phyloP scores from a whole-genome alignment of 2,797 vertebrate species.

The Neosilurus mollespiculum region DNA sequence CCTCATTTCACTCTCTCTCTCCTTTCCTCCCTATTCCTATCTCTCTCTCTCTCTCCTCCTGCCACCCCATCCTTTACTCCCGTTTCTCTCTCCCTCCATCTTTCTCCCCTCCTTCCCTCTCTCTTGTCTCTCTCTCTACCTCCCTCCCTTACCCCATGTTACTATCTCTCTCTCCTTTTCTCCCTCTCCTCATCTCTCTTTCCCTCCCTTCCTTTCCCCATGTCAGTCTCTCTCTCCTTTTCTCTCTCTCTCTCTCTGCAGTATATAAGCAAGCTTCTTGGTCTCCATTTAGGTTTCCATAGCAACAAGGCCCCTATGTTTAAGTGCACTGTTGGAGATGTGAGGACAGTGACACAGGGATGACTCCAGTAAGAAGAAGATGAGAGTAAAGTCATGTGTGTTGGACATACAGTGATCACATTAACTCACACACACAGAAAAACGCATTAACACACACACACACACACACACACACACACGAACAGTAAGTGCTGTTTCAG shows the following conservation, averaged over 20 bases:
- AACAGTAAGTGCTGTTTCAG: background rate
- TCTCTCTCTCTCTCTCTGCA: conserved; percentile 24
- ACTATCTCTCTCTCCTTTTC: too few relatives aligned
- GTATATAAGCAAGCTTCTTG: conserved; percentile 67
- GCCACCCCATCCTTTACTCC: too few relatives aligned
- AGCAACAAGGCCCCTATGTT: conserved; percentile 72
- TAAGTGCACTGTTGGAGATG: conserved; percentile 64
- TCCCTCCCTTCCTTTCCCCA: too few relatives aligned
- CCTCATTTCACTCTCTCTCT: too few relatives aligned
- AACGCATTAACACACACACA: background rate
- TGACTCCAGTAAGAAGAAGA: background rate
- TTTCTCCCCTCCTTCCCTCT: too few relatives aligned
- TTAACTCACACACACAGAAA: background rate
- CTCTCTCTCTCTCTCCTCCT: too few relatives aligned
- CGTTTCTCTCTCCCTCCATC: too few relatives aligned
- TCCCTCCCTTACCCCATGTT: too few relatives aligned
- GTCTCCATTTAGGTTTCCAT: conserved; percentile 72
- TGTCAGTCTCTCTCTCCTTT: too few relatives aligned
- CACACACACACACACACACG: background rate
- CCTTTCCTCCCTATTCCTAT: too few relatives aligned
- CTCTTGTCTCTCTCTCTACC: too few relatives aligned
- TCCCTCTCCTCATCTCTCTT: too few relatives aligned
- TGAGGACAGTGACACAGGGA: conserved; percentile 43
- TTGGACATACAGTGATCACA: background rate
- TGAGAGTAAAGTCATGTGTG: background rate